Conservation (phyloP, 1,140 invertebrate genomes). For the Meteorus sp. region DNA sequence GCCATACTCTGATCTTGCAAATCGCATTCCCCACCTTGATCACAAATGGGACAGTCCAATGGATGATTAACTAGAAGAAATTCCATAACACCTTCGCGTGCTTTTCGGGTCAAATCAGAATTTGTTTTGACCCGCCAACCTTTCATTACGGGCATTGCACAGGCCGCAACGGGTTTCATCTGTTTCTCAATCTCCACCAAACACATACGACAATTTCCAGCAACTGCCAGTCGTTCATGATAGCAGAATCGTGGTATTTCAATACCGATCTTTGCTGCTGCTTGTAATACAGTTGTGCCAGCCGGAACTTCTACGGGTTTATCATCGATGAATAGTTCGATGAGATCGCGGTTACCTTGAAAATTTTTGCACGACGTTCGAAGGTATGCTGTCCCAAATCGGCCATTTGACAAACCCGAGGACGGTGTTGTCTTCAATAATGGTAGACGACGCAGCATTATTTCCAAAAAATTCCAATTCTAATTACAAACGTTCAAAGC, state of each 20-base stretch:
- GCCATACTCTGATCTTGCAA: constrained; percentile 98
- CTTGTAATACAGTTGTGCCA: constrained; percentile 97
- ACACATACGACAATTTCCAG: constrained; percentile 99
- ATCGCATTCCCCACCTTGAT: constrained; percentile 99
- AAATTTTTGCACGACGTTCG: too few relatives aligned
- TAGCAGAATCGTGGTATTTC: constrained; percentile 99
- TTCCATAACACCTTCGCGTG: constrained; percentile 98
- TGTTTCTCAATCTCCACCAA: constrained; percentile 98
- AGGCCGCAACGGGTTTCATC: constrained; percentile 95
- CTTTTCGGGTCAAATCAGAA: constrained; percentile 92
- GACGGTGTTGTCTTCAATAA: too few relatives aligned
- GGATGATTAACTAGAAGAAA: constrained; percentile 98
- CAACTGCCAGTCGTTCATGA: constrained; percentile 96
- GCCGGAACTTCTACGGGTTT: constrained; percentile 92
- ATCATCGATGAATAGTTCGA: constrained; percentile 98
- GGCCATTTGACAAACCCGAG: too few relatives aligned
- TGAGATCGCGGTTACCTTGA: constrained; percentile 79
- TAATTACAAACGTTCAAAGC: too few relatives aligned
- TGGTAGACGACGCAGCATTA: too few relatives aligned
- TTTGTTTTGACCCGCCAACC: constrained; percentile 97
- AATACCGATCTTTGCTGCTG: constrained; percentile 92
- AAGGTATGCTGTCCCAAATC: too few relatives aligned
- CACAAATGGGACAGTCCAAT: constrained; percentile 99
- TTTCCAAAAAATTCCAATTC: too few relatives aligned
- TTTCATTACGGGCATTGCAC: constrained; percentile 99